Evolutionary conservation across 2,888 invertebrate species (phyloP).

Genomic region (Alitta virens): DNA sequence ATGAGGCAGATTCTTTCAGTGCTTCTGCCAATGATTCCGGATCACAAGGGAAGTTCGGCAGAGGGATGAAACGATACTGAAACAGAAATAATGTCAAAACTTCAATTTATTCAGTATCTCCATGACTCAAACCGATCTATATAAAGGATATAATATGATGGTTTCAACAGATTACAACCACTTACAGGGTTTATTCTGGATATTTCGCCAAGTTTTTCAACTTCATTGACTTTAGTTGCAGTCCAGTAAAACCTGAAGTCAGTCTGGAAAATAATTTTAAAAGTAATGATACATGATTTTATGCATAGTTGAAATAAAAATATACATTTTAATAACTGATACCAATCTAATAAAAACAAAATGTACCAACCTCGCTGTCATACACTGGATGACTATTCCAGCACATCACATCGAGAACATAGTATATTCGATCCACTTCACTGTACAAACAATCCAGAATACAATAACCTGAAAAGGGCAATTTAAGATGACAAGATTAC

Average conservation of each 20-base stretch:
- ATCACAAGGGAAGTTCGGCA: slow-evolving; percentile 46
- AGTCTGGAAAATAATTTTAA: slow-evolving; percentile 69
- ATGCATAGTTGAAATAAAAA: too few relatives aligned
- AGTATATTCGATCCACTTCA: slow-evolving; percentile 65
- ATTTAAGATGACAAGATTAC: too few relatives aligned
- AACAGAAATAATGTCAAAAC: slow-evolving; percentile 22
- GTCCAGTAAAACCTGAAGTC: slow-evolving; percentile 85
- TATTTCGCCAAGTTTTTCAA: slow-evolving; percentile 29
- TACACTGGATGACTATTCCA: slow-evolving; percentile 75
- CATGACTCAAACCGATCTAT: too few relatives aligned
- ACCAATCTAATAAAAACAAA: too few relatives aligned
- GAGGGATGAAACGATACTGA: slow-evolving; percentile 59
- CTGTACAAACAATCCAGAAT: slow-evolving; percentile 83
- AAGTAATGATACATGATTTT: too few relatives aligned
- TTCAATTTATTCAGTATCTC: too few relatives aligned
- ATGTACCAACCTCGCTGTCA: slow-evolving; percentile 69
- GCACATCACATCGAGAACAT: slow-evolving; percentile 77
- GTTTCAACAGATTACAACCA: too few relatives aligned
- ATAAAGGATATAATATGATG: too few relatives aligned
- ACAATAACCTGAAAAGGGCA: slow-evolving; percentile 59
- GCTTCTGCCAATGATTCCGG: slow-evolving; percentile 14
- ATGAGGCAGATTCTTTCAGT: not conserved
- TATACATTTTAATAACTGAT: too few relatives aligned
- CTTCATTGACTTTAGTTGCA: slow-evolving; percentile 70
- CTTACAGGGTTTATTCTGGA: slow-evolving; percentile 1